Conservation (phyloP, 2,797 vertebrate genomes). For the Hemitrygon akajei region DNA sequence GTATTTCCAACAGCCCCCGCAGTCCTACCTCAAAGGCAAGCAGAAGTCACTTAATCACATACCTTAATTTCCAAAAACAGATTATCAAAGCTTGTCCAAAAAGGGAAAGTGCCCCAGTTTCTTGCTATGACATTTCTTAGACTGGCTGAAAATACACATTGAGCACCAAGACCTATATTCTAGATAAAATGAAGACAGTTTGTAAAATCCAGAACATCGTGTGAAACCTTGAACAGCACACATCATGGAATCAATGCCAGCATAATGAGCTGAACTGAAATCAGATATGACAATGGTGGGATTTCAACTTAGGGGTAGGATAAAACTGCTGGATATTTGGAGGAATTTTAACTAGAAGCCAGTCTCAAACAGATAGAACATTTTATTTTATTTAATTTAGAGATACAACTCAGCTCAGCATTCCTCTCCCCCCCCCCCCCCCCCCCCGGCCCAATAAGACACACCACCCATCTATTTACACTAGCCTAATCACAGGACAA, state of each 20-base stretch:
- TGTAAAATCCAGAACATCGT: neutral
- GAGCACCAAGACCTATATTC: neutral
- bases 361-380: too few relatives aligned
- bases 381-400: too few relatives aligned
- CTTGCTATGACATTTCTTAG: neutral
- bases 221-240: neutral
- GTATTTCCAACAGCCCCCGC: too few relatives aligned
- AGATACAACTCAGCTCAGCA: too few relatives aligned
- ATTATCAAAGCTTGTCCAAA: neutral
- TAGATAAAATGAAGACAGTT: neutral
- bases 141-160: neutral
- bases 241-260: neutral
- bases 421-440: too few relatives aligned
- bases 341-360: neutral
- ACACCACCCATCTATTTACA: too few relatives aligned
- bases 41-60: neutral
- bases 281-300: neutral
- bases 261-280: neutral
- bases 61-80: neutral
- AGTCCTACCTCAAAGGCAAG: neutral
- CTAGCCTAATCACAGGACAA: too few relatives aligned
- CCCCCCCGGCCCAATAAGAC: too few relatives aligned
- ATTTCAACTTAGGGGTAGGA: neutral
- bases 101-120: neutral
- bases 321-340: neutral